These are phyloP conservation scores for Cepphus grylle DNA, from an alignment of 2,113 vertebrate species.

Conservation along the genomic window DNA sequence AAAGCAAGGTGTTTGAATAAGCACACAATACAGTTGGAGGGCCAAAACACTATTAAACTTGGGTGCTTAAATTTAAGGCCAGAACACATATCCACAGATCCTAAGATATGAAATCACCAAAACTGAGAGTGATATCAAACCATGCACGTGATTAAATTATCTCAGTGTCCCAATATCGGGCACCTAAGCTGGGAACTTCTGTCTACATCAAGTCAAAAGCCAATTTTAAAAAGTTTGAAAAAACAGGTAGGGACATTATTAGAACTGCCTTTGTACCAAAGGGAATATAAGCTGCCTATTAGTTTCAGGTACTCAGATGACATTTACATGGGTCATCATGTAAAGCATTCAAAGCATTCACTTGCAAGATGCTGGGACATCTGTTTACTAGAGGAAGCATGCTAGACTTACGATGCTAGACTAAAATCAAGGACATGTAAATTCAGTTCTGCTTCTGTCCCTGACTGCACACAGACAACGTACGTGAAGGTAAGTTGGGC, in stretches of 20 bases:
- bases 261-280: neutral
- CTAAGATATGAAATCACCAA: neutral
- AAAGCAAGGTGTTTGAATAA: neutral
- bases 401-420: neutral
- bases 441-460: neutral
- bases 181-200: neutral
- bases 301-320: neutral
- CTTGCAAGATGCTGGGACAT: neutral
- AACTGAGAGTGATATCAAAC: neutral
- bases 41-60: neutral
- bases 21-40: neutral
- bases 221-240: neutral
- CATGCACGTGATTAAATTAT: neutral
- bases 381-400: neutral
- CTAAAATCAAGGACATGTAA: neutral
- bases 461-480: neutral
- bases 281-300: neutral
- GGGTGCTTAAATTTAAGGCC: neutral
- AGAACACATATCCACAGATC: neutral
- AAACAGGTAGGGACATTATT: neutral
- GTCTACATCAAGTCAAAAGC: neutral
- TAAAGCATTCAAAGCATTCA: neutral
- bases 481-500: neutral
- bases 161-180: fast-evolving
- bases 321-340: neutral